phyloP scores from a whole-genome alignment of 2,113 vertebrate genomes.

The Otus sunia region DNA sequence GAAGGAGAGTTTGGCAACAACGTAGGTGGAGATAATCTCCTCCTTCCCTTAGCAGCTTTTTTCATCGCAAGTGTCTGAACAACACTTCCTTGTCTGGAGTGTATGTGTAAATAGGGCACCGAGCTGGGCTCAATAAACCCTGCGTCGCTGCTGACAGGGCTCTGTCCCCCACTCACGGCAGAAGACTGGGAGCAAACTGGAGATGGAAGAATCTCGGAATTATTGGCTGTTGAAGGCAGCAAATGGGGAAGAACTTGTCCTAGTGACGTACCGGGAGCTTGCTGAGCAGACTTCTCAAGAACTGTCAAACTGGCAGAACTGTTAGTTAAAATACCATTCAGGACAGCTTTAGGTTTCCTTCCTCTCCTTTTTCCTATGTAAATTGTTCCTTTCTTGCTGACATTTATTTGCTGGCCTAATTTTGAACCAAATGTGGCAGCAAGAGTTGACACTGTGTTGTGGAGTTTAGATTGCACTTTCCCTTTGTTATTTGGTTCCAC shows the following conservation, averaged over 20 bases:
- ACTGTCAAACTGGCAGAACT: constrained; percentile 54
- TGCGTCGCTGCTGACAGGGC: constrained; percentile 86
- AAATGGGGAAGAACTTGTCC: constrained; percentile 78
- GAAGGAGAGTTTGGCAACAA: constrained; percentile 82
- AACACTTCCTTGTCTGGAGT: constrained; percentile 70
- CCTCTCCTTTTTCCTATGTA: constrained; percentile 98
- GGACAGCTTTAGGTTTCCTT: constrained; percentile 88
- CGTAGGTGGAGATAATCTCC: constrained; percentile 79
- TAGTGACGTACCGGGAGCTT: constrained; percentile 68
- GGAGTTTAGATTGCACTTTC: constrained; percentile 83
- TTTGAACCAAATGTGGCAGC: constrained; percentile 91
- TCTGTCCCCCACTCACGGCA: constrained; percentile 85
- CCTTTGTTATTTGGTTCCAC: constrained; percentile 78
- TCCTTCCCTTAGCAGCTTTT: constrained; percentile 78
- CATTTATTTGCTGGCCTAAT: constrained; percentile 94
- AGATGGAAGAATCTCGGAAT: constrained; percentile 85
- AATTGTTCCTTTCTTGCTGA: constrained; percentile 98
- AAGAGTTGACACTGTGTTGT: constrained; percentile 87
- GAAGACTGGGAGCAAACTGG: constrained; percentile 86
- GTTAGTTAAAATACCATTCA: constrained; percentile 71
- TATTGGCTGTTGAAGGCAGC: constrained; percentile 73
- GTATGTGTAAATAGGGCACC: constrained; percentile 81
- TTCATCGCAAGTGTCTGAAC: constrained; percentile 87
- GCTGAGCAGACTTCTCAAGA: constrained; percentile 77
- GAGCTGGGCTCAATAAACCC: constrained; percentile 90